Conservation (phyloP, 2,113 vertebrate genomes). For the Daphoenositta chrysoptera region DNA sequence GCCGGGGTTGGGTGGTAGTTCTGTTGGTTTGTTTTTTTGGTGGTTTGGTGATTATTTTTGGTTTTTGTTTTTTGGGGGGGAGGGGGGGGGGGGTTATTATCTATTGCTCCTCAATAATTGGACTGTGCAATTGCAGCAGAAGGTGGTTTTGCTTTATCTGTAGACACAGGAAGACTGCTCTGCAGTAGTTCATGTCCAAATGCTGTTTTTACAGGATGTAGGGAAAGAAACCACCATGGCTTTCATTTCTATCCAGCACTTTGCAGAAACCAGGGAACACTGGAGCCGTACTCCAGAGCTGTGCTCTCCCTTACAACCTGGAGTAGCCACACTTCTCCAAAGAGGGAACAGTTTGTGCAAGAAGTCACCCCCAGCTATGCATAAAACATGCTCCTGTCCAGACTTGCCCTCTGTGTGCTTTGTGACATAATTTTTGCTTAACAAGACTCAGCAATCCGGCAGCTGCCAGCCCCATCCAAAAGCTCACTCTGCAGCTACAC, state of each 20-base stretch:
- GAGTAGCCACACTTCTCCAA: not conserved
- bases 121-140: not conserved
- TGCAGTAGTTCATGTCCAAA: not conserved
- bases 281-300: too few species aligned
- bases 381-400: not conserved
- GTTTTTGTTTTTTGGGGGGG: too few species aligned
- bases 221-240: not conserved
- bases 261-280: not conserved
- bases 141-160: not conserved
- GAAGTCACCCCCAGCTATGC: not conserved
- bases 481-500: not conserved
- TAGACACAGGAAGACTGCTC: not conserved
- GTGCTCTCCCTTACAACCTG: not conserved
- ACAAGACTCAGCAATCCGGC: accelerated
- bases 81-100: accelerated
- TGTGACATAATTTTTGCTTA: not conserved
- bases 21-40: not conserved
- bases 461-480: not conserved
- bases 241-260: accelerated
- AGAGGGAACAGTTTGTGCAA: not conserved
- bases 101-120: not conserved
- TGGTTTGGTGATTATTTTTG: not conserved
- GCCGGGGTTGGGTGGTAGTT: too few species aligned
- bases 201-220: not conserved
- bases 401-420: not conserved